Evolutionary conservation across 1,140 invertebrate species (phyloP).

Genomic region (Nilaparvata lugens): DNA sequence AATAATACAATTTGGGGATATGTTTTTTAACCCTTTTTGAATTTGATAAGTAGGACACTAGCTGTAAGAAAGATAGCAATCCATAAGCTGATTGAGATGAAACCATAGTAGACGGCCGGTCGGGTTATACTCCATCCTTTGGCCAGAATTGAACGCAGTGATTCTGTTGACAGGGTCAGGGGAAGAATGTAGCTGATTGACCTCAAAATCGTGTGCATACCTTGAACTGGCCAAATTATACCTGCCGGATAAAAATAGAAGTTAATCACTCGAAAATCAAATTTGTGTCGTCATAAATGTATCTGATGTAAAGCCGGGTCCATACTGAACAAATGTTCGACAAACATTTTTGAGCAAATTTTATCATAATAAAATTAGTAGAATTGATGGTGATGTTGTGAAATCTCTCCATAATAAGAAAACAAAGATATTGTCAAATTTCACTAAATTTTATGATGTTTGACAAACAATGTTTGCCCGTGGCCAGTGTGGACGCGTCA

Average conservation of each 20-base stretch:
- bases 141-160: conserved; percentile 78
- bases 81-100: conserved; percentile 80
- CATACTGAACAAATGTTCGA: too few relatives aligned
- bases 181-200: conserved; percentile 79
- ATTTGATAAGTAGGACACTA: conserved; percentile 66
- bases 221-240: conserved; percentile 81
- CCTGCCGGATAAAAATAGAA: conserved; percentile 36
- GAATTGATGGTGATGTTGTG: too few relatives aligned
- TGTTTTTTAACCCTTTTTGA: conserved; percentile 55
- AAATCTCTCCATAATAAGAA: too few relatives aligned
- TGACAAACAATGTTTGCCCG: too few relatives aligned
- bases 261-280: too few relatives aligned
- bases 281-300: too few relatives aligned
- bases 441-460: too few relatives aligned
- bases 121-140: conserved; percentile 78
- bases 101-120: conserved; percentile 79
- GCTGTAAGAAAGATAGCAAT: conserved; percentile 75
- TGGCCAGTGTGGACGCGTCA: too few relatives aligned
- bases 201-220: conserved; percentile 72
- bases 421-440: too few relatives aligned
- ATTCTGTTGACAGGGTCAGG: conserved; percentile 82
- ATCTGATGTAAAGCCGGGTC: too few relatives aligned
- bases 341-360: too few relatives aligned
- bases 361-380: conserved; percentile 12
- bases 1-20: neutral